Base-by-base conservation (phyloP, 2,113 vertebrate genomes). In the Ramphastos sulfuratus region DNA sequence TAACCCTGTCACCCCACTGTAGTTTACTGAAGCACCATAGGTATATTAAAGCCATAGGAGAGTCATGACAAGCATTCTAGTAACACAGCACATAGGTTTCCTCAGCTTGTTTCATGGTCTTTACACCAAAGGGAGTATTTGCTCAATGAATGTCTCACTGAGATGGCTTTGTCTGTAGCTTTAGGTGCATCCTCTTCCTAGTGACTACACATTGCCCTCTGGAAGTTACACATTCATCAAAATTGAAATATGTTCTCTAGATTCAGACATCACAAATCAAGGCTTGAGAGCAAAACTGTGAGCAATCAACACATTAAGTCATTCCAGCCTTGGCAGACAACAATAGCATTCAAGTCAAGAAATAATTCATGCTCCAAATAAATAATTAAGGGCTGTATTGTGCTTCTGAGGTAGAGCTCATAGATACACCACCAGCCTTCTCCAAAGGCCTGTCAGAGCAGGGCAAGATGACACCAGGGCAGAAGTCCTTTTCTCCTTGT, bases 281-380 rank as follows among this genome's bases (percentile, higher is more conserved):
- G 74, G 56, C 56, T 87, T 73, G 82, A 80, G 56, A 94, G 42
- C 11, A 96, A 92, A 91, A 58, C 82, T 77, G 60, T 80, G 74
- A 96, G 64, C 56, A 79, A 77, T 66, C 61, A 95, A 85, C 67
- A 82, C 10, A 28, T 71, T 60, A 85, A 95, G 48, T 70, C 74
- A 80, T 82, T 73, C 75, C 75, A 91, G 56, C 28, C 72, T 89
- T 93, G 92, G 66, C 72, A 96, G 75, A 91, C 93, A 48, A 85
- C 82, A 95, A 67, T 24, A 69, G 59, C 15, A 20, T 66, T 87
- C 55, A 50, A 76, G 66, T 79, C 24, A 73, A 85, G 35, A 89
- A 93, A 91, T 91, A 93, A 91, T 80, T 87, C n/a, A 91, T 91
- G 54, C 61, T 80, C 17, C 5, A 81, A 87, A 76, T 82, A 83